Evolutionary conservation across 2,797 vertebrate genomes (phyloP).

Genomic region (Gallinago nigripennis): DNA sequence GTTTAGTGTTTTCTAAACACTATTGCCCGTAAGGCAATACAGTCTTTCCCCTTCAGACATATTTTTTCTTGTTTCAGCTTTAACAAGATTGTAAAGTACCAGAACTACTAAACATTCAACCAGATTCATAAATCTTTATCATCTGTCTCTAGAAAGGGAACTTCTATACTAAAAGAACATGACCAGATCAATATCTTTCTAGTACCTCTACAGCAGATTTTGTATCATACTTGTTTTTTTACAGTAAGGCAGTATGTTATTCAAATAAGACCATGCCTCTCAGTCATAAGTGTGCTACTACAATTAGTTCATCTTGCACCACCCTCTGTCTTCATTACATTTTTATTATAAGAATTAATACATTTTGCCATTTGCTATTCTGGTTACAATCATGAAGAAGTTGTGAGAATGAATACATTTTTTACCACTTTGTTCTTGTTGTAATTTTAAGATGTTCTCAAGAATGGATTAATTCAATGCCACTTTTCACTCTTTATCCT

Average conservation of each 20-base stretch:
- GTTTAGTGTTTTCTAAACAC: neutral
- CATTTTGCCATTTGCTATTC: constrained; percentile 74
- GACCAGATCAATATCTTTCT: neutral
- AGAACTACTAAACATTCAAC: neutral
- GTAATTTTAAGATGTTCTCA: constrained; percentile 74
- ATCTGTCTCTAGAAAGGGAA: neutral
- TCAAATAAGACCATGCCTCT: constrained; percentile 12
- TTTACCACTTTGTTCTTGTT: constrained; percentile 71
- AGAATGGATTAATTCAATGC: constrained; percentile 72
- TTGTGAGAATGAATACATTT: constrained; percentile 75
- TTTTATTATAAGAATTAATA: constrained; percentile 77
- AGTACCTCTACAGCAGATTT: neutral
- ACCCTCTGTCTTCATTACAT: constrained; percentile 67
- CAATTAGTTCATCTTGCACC: constrained; percentile 62
- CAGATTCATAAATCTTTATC: neutral
- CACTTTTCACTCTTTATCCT: constrained; percentile 66
- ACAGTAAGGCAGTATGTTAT: neutral
- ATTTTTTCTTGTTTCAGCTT: neutral
- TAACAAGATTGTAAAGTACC: neutral
- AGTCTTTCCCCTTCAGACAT: neutral
- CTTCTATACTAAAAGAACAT: neutral
- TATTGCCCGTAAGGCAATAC: neutral
- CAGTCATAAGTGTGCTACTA: constrained; percentile 26
- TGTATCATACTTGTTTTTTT: neutral
- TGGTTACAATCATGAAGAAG: constrained; percentile 70